Evolutionary conservation across 2,113 vertebrate species (phyloP).

Genomic region (rat (Rattus norvegicus)): GRCr8 NC_086019.1:96571001-96571500

Average conservation of each 20-base stretch:
- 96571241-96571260: not conserved
- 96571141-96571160: not conserved
- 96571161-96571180: not conserved
- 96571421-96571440: too few species aligned
- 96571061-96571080: not conserved
- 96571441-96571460: not conserved
- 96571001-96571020: not conserved
- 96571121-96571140: not conserved
- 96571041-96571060: too few species aligned
- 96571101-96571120: not conserved
- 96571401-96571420: not conserved
- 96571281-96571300: not conserved
- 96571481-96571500: not conserved
- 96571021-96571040: not conserved
- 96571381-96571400: not conserved
- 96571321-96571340: conserved; percentile 10
- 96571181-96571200: not conserved
- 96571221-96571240: not conserved
- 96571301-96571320: not conserved
- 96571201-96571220: not conserved
- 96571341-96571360: not conserved
- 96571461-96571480: not conserved
- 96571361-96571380: not conserved
- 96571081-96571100: not conserved
- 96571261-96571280: not conserved